Conservation (phyloP, 2,797 vertebrate species). For the Remorina albescens region DNA sequence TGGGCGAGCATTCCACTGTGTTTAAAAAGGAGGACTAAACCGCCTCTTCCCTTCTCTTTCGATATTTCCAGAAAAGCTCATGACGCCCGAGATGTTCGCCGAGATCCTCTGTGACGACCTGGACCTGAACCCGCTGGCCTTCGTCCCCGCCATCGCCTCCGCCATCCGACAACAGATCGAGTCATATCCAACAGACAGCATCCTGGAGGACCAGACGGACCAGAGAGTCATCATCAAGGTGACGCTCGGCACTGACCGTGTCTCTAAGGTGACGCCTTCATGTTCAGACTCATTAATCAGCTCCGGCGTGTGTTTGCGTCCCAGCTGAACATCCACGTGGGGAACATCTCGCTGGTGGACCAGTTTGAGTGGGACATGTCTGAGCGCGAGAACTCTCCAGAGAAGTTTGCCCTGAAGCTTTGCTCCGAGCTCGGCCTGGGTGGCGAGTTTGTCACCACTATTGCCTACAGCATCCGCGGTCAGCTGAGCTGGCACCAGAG, state of each 20-base stretch:
- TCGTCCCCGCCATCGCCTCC: conserved; percentile 96
- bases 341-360: conserved; percentile 99
- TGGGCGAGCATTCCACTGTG: background rate
- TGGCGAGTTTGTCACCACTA: conserved; percentile 97
- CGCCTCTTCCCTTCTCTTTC: rapidly evolving
- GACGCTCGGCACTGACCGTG: rapidly evolving
- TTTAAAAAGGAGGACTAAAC: background rate
- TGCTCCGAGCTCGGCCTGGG: conserved; percentile 97
- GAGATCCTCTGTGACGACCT: conserved; percentile 98
- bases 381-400: conserved; percentile 96
- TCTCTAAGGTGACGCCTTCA: background rate
- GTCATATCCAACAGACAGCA: conserved; percentile 96
- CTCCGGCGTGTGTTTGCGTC: background rate
- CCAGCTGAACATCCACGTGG: conserved; percentile 96
- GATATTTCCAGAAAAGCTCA: conserved; percentile 90
- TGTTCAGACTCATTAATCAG: background rate
- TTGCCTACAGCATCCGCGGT: conserved; percentile 97
- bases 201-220: conserved; percentile 96
- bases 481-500: conserved; percentile 99
- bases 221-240: conserved; percentile 99
- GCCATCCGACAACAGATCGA: conserved; percentile 98
- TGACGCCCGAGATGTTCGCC: conserved; percentile 99
- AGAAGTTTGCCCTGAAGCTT: conserved; percentile 96
- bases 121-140: conserved; percentile 96
- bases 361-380: conserved; percentile 99